Evolutionary conservation across 2,797 vertebrate genomes (phyloP), one percentile per base, ranked within the genome.

Genomic region (Danio jaintianensis): DNA sequence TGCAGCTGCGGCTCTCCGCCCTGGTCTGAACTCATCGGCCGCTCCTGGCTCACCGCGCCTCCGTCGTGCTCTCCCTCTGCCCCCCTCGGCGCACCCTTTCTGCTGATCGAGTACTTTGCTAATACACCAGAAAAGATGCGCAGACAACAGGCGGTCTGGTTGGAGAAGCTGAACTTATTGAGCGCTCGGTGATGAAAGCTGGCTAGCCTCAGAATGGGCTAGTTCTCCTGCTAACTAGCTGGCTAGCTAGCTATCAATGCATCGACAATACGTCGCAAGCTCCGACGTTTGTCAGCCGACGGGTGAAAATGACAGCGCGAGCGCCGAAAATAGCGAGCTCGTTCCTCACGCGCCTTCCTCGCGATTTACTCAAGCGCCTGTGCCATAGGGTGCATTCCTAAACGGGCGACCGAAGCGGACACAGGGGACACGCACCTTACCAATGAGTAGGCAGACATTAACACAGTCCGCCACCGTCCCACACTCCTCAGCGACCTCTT

Each of bases 1-100:
- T 93, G 93, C 93, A 92, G 87, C 93, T 90, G 93, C 93, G 93
- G 92, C 91, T 93, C 93, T 93, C 86, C 92, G 92, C 91, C 93
- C 94, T 92, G 94, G 77, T 94, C 94, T 92, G 94, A 95, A 95
- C 93, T 95, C 94, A 95, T 95, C 93, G 92, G 94, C 94, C 92
- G 94, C 91, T 90, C 93, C 93, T 92, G 91, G 91, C 91, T 93
- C 92, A 90, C 92, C 88, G 90, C 91, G 88, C 91, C 93, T 88
- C 92, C 92, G 91, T 92, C 91, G 83, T 89, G 87, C 93, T 93
- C 92, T 93, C 93, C 91, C 89, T 29, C 29, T 69, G 84, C 84
- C 84, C 90, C 87, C 82, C 84, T 91, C 90, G 80, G 87, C 86
- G 88, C 79, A 85, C 83, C 47, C 85, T 76, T 85, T 81, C 71